Percentiles rank a stretch among this genome's conserved stretches.
phyloP scores from a whole-genome alignment of 2,888 invertebrate genomes.

The Chirona hameri region DNA sequence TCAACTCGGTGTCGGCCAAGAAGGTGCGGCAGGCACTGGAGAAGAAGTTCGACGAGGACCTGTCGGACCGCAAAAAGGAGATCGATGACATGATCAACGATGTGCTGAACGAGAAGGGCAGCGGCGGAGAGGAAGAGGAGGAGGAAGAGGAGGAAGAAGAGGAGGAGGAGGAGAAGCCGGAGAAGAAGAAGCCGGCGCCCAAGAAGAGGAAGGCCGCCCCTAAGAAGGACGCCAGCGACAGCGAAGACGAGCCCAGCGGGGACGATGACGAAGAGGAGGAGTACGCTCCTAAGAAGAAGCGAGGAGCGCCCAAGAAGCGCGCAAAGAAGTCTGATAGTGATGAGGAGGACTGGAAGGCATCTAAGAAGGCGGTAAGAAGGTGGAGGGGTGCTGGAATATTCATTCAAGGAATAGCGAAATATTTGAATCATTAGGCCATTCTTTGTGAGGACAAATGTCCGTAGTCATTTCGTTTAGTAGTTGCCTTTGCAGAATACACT shows the following conservation, averaged over 20 bases:
- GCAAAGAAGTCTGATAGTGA: constrained; percentile 27
- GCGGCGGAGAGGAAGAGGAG: constrained; percentile 34
- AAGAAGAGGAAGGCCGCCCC: constrained; percentile 24
- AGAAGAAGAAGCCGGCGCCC: constrained; percentile 14
- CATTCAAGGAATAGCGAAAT: too few relatives aligned
- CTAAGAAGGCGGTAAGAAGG: constrained; percentile 24
- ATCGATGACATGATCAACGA: constrained; percentile 87
- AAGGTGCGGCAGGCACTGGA: constrained; percentile 83
- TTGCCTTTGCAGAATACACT: too few relatives aligned
- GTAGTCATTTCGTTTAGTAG: too few relatives aligned
- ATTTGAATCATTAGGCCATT: too few relatives aligned
- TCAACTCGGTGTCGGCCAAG: constrained; percentile 78
- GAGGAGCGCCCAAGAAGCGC: constrained; percentile 24
- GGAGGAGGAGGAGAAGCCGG: constrained; percentile 33
- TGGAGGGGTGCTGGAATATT: too few relatives aligned
- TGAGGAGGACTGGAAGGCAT: not conserved
- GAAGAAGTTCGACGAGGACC: constrained; percentile 69
- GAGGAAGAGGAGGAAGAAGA: constrained; percentile 29
- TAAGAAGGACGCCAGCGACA: not conserved
- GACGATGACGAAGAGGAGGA: constrained; percentile 12
- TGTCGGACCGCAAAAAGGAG: constrained; percentile 72
- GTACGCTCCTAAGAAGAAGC: constrained; percentile 12
- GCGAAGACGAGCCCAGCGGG: not conserved
- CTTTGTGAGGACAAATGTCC: too few relatives aligned
- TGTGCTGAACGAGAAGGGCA: constrained; percentile 51